These are phyloP conservation scores for Poeciliopsis infans DNA, from an alignment of 2,797 vertebrate species.

Conservation along the genomic window DNA sequence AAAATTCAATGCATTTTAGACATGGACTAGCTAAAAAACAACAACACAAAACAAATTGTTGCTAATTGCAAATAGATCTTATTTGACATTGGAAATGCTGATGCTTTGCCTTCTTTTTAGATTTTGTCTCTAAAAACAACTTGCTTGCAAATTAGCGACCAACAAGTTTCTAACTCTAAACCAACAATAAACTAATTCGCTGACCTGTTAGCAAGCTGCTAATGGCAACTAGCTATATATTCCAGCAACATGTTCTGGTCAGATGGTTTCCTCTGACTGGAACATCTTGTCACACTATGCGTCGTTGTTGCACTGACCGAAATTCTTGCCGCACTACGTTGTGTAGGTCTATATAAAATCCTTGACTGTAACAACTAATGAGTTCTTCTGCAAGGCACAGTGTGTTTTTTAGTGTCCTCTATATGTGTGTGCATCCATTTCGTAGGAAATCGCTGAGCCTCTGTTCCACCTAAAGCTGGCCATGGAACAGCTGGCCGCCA, in stretches of 20 bases:
- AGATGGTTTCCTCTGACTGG: not conserved
- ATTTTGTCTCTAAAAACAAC: too few species aligned
- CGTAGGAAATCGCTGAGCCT: conserved; percentile 83
- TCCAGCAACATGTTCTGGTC: too few species aligned
- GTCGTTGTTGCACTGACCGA: not conserved
- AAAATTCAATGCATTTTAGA: not conserved
- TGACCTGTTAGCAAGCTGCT: too few species aligned
- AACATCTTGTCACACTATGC: not conserved
- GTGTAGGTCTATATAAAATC: not conserved
- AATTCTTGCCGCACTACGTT: not conserved
- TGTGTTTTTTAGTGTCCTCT: not conserved
- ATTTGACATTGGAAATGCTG: too few species aligned
- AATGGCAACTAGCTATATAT: too few species aligned
- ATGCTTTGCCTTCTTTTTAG: too few species aligned
- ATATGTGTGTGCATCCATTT: conserved; percentile 4
- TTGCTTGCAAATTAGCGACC: too few species aligned
- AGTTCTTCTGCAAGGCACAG: not conserved
- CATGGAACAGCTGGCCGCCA: conserved; percentile 82
- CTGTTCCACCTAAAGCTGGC: conserved; percentile 83
- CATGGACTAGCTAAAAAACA: not conserved
- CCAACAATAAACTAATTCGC: too few species aligned
- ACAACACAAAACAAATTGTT: not conserved
- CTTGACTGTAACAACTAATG: not conserved
- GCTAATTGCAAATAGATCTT: too few species aligned
- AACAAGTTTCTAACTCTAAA: too few species aligned